Conservation (phyloP, 1,140 invertebrate species). For the Brachionus asplanchnoidis region DNA sequence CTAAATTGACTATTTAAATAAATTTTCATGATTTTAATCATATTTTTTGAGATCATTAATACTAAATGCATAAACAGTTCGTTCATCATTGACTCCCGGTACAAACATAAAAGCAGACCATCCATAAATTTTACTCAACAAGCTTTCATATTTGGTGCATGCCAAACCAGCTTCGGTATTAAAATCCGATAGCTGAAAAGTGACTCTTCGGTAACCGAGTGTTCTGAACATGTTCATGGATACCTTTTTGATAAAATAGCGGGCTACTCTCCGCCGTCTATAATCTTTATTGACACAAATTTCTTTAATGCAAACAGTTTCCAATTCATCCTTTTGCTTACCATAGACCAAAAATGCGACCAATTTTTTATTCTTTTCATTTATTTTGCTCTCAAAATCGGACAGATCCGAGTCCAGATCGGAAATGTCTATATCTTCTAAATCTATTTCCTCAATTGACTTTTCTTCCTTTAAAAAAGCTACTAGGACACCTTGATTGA, state of each 20-base stretch:
- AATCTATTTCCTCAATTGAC: slow-evolving; percentile 23
- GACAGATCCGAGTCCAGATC: slow-evolving; percentile 1
- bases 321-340: slow-evolving; percentile 38
- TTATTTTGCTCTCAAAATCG: not conserved
- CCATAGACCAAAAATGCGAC: slow-evolving; percentile 12
- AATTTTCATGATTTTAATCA: not conserved
- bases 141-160: not conserved
- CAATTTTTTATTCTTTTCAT: slow-evolving; percentile 23
- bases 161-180: not conserved
- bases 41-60: slow-evolving; percentile 25
- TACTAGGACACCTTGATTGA: slow-evolving; percentile 21
- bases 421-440: not conserved
- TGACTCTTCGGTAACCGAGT: slow-evolving; percentile 7
- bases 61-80: slow-evolving; percentile 4
- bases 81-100: not conserved
- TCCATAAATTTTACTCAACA: not conserved
- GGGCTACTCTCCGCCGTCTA: not conserved
- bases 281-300: slow-evolving; percentile 12
- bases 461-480: slow-evolving; percentile 35
- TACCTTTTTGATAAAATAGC: not conserved
- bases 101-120: slow-evolving; percentile 3
- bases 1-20: not conserved
- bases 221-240: not conserved
- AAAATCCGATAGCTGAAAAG: slow-evolving; percentile 30
- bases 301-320: slow-evolving; percentile 35